These are phyloP conservation scores for Labeo calbasu DNA, from an alignment of 2,797 vertebrate genomes.

Conservation along the genomic window DNA sequence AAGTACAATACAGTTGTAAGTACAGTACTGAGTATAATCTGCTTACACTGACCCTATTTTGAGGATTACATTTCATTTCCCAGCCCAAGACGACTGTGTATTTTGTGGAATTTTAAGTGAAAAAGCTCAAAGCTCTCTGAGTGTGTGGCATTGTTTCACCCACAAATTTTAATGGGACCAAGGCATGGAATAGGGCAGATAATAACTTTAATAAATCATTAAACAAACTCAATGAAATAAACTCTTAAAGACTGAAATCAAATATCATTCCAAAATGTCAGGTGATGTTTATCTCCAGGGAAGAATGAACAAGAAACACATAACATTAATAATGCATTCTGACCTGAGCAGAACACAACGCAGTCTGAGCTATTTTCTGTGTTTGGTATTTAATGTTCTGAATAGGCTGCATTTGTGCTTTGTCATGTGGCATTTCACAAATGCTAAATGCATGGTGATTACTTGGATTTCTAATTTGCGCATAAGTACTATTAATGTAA, in stretches of 20 bases:
- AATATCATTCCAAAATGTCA: constrained; percentile 49
- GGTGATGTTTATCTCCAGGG: constrained; percentile 14
- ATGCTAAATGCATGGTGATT: constrained; percentile 26
- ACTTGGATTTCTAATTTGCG: constrained; percentile 33
- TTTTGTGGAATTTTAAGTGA: neutral
- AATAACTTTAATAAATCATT: neutral
- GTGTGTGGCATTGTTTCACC: neutral
- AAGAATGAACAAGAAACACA: constrained; percentile 25
- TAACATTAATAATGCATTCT: constrained; percentile 31
- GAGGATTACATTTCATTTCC: constrained; percentile 27
- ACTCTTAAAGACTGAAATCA: constrained; percentile 13
- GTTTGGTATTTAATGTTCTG: constrained; percentile 32
- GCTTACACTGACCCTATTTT: constrained; percentile 31
- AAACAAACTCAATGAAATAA: neutral
- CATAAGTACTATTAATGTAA: constrained; percentile 44
- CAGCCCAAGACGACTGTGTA: neutral
- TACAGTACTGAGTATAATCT: constrained; percentile 40
- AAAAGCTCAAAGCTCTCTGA: neutral
- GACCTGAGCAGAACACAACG: constrained; percentile 4
- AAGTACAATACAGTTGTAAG: neutral
- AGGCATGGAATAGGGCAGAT: neutral
- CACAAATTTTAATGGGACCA: neutral
- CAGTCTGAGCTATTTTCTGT: constrained; percentile 5
- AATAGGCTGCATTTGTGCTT: neutral
- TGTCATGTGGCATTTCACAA: constrained; percentile 12